Conservation (phyloP, 2,797 vertebrate genomes). For the Myripristis murdjan region DNA sequence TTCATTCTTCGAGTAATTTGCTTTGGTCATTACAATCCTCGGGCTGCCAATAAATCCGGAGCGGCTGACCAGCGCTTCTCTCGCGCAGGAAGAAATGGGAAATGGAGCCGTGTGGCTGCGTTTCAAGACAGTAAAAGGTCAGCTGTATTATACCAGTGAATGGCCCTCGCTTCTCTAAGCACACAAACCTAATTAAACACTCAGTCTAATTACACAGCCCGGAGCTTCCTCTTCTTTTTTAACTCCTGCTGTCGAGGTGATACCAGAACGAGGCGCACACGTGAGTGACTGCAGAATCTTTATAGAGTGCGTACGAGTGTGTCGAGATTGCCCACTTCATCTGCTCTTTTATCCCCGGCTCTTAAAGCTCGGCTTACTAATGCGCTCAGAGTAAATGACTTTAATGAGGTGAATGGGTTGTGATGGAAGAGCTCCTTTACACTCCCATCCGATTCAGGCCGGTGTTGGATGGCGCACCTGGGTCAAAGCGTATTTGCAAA, state of each 20-base stretch:
- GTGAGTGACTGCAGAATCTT: conserved; percentile 64
- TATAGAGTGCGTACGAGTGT: conserved; percentile 51
- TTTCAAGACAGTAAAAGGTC: conserved; percentile 61
- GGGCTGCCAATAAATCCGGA: neutral
- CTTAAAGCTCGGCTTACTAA: conserved; percentile 67
- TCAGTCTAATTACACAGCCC: conserved; percentile 66
- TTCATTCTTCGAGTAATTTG: conserved; percentile 7
- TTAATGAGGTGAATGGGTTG: conserved; percentile 66
- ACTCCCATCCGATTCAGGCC: conserved; percentile 49
- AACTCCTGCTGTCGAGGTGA: conserved; percentile 34
- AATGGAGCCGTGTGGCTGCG: conserved; percentile 4
- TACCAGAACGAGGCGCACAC: conserved; percentile 41
- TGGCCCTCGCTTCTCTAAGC: conserved; percentile 50
- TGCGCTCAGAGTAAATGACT: conserved; percentile 65
- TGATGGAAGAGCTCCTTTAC: conserved; percentile 59
- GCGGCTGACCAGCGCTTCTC: neutral
- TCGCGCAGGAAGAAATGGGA: neutral
- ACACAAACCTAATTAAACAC: conserved; percentile 75
- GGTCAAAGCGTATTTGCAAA: conserved; percentile 22
- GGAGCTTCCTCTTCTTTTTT: conserved; percentile 33
- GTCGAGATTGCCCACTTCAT: conserved; percentile 65
- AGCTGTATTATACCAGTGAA: conserved; percentile 67
- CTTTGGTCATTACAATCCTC: neutral
- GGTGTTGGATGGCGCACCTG: conserved; percentile 21
- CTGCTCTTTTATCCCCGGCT: conserved; percentile 58